Evolutionary conservation across 2,888 invertebrate species (phyloP).

Genomic region (Caenorhabditis wallacei): DNA sequence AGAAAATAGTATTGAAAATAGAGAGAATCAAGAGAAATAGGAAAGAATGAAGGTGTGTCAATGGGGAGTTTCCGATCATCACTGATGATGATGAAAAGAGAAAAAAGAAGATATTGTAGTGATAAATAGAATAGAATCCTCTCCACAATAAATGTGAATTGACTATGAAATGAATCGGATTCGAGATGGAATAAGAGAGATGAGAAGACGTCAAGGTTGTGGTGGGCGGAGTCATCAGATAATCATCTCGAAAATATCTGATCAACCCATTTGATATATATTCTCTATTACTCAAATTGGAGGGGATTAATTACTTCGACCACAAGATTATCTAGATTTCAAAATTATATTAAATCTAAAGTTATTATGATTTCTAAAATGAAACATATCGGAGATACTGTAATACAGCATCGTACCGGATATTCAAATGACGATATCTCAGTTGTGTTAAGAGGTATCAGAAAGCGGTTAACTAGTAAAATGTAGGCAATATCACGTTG

Average conservation of each 20-base stretch:
- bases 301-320: slow-evolving; percentile 10
- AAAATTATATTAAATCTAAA: not conserved
- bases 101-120: slow-evolving; percentile 43
- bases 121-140: slow-evolving; percentile 24
- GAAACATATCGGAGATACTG: no score
- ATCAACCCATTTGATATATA: slow-evolving; percentile 23
- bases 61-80: slow-evolving; percentile 25
- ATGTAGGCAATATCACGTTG: no score
- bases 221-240: slow-evolving; percentile 34
- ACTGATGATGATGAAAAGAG: slow-evolving; percentile 34
- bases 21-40: slow-evolving; percentile 39
- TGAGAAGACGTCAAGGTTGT: slow-evolving; percentile 48
- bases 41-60: slow-evolving; percentile 41
- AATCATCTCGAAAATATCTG: slow-evolving; percentile 44
- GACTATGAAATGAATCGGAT: not conserved
- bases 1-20: slow-evolving; percentile 23
- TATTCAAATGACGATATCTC: no score
- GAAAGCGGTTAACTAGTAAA: no score
- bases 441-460: no score
- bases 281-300: slow-evolving; percentile 1
- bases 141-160: slow-evolving; percentile 33
- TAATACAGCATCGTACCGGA: no score
- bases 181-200: not conserved
- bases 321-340: no score
- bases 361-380: not conserved